phyloP scores from a whole-genome alignment of 2,113 vertebrate species.

The Arizona elegans region DNA sequence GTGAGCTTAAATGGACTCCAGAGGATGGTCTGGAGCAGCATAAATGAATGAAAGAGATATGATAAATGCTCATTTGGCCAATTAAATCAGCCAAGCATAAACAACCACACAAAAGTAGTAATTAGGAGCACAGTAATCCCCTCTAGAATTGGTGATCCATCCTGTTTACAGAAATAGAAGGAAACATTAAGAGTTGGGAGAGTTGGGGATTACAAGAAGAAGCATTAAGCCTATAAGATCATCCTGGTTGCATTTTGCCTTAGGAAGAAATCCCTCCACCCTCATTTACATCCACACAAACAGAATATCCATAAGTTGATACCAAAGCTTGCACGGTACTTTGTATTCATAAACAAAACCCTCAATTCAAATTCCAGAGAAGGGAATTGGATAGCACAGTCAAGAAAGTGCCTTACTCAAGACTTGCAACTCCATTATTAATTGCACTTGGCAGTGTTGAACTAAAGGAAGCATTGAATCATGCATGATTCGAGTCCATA shows the following conservation, averaged over 20 bases:
- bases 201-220: not conserved
- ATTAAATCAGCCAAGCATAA: not conserved
- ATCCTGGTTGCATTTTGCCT: not conserved
- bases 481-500: not conserved
- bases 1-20: too few species aligned
- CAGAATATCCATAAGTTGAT: not conserved
- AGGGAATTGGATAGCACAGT: not conserved
- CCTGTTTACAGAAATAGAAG: not conserved
- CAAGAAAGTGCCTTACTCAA: not conserved
- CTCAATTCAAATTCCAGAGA: not conserved
- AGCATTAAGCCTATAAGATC: too few species aligned
- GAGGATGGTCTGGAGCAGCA: not conserved
- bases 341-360: not conserved
- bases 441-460: not conserved
- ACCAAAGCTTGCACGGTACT: not conserved
- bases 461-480: not conserved
- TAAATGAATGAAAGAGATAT: not conserved
- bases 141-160: not conserved
- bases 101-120: not conserved
- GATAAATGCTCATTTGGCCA: not conserved
- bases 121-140: not conserved
- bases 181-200: not conserved
- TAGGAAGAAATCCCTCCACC: not conserved
- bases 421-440: not conserved
- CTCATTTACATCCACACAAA: not conserved